phyloP scores from a whole-genome alignment of 2,888 invertebrate species.

The Bugulina stolonifera region DNA sequence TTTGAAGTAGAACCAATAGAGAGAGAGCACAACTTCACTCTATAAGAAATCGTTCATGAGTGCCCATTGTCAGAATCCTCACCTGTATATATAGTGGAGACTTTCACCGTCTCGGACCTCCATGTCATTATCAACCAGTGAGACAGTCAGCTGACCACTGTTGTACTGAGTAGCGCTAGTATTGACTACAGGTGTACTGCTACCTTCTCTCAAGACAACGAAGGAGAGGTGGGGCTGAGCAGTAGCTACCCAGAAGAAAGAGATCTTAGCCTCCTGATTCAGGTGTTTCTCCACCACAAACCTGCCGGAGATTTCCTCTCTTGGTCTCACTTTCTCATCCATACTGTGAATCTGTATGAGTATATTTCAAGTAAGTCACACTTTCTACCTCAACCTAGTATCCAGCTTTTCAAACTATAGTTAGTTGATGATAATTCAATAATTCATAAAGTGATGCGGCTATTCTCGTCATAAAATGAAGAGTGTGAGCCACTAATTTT shows the following conservation, averaged over 20 bases:
- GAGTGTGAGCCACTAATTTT: too few species aligned
- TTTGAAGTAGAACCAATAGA: too few species aligned
- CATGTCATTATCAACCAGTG: background rate
- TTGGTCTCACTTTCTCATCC: background rate
- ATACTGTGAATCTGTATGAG: background rate
- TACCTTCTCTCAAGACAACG: background rate
- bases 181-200: background rate
- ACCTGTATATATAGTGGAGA: background rate
- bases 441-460: too few species aligned
- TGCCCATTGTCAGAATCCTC: too few species aligned
- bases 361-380: too few species aligned
- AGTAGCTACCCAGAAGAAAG: background rate
- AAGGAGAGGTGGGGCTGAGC: slow-evolving; percentile 14
- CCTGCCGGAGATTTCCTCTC: background rate
- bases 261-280: background rate
- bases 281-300: slow-evolving; percentile 5
- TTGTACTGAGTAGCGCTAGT: background rate
- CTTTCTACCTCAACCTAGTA: too few species aligned
- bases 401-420: too few species aligned
- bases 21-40: too few species aligned
- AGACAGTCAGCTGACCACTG: background rate
- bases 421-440: too few species aligned
- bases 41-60: too few species aligned
- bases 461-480: too few species aligned
- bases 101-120: too few species aligned